phyloP scores from a whole-genome alignment of 1,140 invertebrate genomes.

The fruit fly (Drosophila melanogaster) region DNA sequence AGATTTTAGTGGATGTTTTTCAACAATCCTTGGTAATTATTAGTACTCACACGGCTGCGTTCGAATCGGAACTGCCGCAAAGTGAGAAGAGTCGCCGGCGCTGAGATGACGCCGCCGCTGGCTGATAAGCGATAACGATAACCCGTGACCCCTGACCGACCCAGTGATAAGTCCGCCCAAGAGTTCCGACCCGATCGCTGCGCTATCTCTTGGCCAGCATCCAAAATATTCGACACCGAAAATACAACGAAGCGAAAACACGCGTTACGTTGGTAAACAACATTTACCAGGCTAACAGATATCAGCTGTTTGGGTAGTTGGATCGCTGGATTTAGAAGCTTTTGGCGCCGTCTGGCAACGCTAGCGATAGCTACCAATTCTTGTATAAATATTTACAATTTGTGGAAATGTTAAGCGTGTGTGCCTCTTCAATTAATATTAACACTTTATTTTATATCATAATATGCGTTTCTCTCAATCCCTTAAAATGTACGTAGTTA shows the following conservation, averaged over 20 bases:
- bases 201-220: slow-evolving; percentile 26
- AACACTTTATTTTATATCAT: no score
- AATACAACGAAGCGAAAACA: slow-evolving; percentile 3
- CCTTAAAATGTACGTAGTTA: background rate
- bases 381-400: background rate
- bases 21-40: background rate
- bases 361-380: background rate
- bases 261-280: slow-evolving; percentile 7
- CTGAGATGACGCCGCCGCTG: background rate
- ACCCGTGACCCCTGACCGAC: background rate
- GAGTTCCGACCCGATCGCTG: background rate
- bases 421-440: no score
- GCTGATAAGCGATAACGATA: slow-evolving; percentile 3
- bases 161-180: slow-evolving; percentile 15
- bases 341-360: slow-evolving; percentile 2
- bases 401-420: background rate
- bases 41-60: slow-evolving; percentile 16
- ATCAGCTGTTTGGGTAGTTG: background rate
- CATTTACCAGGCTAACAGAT: background rate
- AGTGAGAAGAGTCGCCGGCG: background rate
- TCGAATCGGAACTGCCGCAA: slow-evolving; percentile 16
- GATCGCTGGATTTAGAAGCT: background rate
- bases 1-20: no score
- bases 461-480: no score
- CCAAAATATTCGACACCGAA: background rate